These are phyloP conservation scores for Agonum fuliginosum DNA, from an alignment of 2,888 invertebrate species.

Conservation along the genomic window DNA sequence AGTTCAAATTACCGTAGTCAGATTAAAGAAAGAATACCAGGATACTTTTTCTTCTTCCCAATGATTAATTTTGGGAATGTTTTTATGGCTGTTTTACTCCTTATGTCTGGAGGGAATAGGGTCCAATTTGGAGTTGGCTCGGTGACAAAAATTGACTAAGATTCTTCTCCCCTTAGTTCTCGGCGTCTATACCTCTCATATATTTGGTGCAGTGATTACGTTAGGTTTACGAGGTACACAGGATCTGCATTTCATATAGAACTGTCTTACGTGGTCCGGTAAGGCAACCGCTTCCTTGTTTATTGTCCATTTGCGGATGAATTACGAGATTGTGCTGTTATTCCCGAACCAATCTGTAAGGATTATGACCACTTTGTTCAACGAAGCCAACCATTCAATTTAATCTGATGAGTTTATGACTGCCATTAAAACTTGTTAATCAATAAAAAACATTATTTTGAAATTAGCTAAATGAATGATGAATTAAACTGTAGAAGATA, in stretches of 20 bases:
- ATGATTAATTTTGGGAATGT: constrained; percentile 51
- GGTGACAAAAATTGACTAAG: constrained; percentile 55
- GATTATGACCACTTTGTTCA: constrained; percentile 48
- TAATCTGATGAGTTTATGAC: neutral
- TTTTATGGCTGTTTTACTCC: constrained; percentile 48
- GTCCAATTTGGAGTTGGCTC: constrained; percentile 49
- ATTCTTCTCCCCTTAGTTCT: neutral
- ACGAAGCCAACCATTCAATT: neutral
- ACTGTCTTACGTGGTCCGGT: constrained; percentile 40
- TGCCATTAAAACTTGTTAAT: neutral
- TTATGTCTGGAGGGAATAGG: constrained; percentile 25
- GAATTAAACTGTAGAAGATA: constrained; percentile 34
- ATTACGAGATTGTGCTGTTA: constrained; percentile 41
- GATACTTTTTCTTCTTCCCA: constrained; percentile 38
- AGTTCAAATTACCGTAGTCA: constrained; percentile 56
- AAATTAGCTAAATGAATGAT: constrained; percentile 38
- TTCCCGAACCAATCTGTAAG: constrained; percentile 44
- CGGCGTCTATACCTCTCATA: constrained; percentile 38
- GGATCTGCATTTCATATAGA: constrained; percentile 57
- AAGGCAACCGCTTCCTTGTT: constrained; percentile 38
- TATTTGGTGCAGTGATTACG: constrained; percentile 47
- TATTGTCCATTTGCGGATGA: constrained; percentile 56
- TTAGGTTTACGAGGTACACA: constrained; percentile 53
- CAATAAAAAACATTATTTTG: constrained; percentile 30
- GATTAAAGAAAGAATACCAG: constrained; percentile 53